Base-by-base conservation (phyloP, 2,888 invertebrate species). In the Phengaris alcon region DNA sequence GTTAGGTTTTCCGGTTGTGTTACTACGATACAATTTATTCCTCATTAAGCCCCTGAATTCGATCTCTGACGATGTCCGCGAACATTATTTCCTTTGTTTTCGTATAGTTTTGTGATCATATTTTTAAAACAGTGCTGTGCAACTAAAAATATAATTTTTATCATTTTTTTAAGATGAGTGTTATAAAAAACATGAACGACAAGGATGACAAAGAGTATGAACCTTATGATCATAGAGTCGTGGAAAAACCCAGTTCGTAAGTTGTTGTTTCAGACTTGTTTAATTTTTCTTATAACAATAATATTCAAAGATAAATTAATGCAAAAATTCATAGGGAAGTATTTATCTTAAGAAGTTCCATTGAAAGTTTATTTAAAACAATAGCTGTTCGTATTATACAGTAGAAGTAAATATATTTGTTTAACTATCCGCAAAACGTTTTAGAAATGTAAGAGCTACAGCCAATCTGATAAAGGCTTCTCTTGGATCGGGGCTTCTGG, bases 401-500 rank as follows among this genome's bases (percentile, higher is more conserved):
- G 35, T 4, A 35, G 35, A 35, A 48, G 48, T 7, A 48, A 7
- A 0, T 48, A 48, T 22, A 6, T 48, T 48, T 48, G 0, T 6
- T 48, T 48, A 46, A 6, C 46, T 48, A 6, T 48, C 6, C 35
- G 35, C 4, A 35, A 8, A 48, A 48, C 48, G 48, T 90, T 89
- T 35, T 85, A 93, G 93, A 72, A 89, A 93, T 75, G 35, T 90
- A 72, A 82, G 92, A 77, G 90, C 93, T 0, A 86, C 91, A 35
- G 90, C 93, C 0, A 93, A 94, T 79, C 79, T 94, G 22, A 90
- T 94, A 74, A 94, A 94, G 79, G 84, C 93, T 0, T 93, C 93
- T 1, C 88, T 96, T 72, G 97, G 97, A 0, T 97, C 96, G 0
- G 97, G 97, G 0, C 91, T 96, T 73, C 87, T 97, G 15, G 96